Evolutionary conservation across 2,797 vertebrate species (phyloP), one percentile per base, ranked within the genome.

Genomic region (Otolemur crassicaudatus): DNA sequence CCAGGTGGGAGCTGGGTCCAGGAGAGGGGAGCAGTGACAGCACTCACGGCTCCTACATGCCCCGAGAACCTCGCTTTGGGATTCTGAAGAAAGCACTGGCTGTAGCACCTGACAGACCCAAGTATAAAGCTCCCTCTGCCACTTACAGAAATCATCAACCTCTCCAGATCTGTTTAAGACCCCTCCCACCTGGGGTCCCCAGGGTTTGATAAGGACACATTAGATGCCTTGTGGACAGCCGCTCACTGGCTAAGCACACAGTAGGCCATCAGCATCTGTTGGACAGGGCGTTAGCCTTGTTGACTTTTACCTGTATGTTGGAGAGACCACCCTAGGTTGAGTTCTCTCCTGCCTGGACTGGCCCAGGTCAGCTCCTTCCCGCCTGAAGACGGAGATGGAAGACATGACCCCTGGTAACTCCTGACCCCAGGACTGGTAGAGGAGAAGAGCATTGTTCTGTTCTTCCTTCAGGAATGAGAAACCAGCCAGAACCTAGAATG

Each of bases 211-310:
- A 53, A 53, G 56, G 75, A 56, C 16, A 20, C 72, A 7, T 49
- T 31, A 7, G 37, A 4, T 9, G 22, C 37, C 27, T 27, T 0
- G 0, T 7, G 56, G 70, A 19, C 31, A 13, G 87, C 1, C 0
- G 65, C 49, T 61, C 22, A 0, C 14, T 1, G 11, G 77, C 77
- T 16, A 4, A 12, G 70, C 8, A 1, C 95, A 76, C 29, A 60
- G 63, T 17, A 63, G 92, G 46, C 19, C n/a, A 27, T n/a, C 4
- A 76, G 34, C 22, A 11, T 43, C 60, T 25, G 25, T 3, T 22
- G 43, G 43, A 23, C 9, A 5, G 31, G 19, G 40, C 2, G 3
- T 46, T 34, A 1, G 46, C n/a, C 46, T 81, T 65, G 25, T 25
- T 25, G 46, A 40, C n/a, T 27, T 17, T 77, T 60, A 40, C 80